These are phyloP conservation scores for Syrphus vitripennis DNA, from an alignment of 2,888 invertebrate genomes.

Conservation along the genomic window DNA sequence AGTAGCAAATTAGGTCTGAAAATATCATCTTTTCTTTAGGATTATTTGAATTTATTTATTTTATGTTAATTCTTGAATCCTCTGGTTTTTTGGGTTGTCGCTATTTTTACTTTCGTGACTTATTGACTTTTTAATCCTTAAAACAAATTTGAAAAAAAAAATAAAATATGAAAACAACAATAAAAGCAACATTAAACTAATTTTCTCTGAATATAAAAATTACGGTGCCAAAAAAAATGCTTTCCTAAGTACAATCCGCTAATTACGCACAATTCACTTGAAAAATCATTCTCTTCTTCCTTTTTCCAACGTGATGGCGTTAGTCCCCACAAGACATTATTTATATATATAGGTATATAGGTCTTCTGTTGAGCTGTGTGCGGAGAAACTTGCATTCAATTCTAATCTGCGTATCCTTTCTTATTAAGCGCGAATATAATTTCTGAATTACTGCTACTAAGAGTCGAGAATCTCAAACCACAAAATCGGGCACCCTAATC, in stretches of 20 bases:
- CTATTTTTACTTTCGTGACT: conserved; percentile 4
- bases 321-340: not conserved
- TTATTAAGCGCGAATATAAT: conserved; percentile 41
- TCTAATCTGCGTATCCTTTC: conserved; percentile 62
- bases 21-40: conserved; percentile 1
- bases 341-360: not conserved
- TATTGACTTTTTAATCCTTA: conserved; percentile 36
- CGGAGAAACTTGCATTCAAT: conserved; percentile 22
- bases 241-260: conserved; percentile 62
- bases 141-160: conserved; percentile 1
- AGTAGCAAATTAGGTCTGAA: not conserved
- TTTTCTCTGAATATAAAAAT: conserved; percentile 32
- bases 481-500: conserved; percentile 39
- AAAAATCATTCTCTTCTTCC: conserved; percentile 45
- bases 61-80: conserved; percentile 61
- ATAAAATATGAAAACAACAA: not conserved
- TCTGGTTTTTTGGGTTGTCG: conserved; percentile 33
- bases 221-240: conserved; percentile 44
- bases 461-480: conserved; percentile 40
- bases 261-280: conserved; percentile 69
- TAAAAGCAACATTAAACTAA: not conserved
- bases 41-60: conserved; percentile 27
- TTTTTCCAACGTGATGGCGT: not conserved
- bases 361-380: not conserved
- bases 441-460: conserved; percentile 31